These are phyloP conservation scores for Coenonympha glycerion DNA, from an alignment of 2,888 invertebrate species.

Conservation along the genomic window DNA sequence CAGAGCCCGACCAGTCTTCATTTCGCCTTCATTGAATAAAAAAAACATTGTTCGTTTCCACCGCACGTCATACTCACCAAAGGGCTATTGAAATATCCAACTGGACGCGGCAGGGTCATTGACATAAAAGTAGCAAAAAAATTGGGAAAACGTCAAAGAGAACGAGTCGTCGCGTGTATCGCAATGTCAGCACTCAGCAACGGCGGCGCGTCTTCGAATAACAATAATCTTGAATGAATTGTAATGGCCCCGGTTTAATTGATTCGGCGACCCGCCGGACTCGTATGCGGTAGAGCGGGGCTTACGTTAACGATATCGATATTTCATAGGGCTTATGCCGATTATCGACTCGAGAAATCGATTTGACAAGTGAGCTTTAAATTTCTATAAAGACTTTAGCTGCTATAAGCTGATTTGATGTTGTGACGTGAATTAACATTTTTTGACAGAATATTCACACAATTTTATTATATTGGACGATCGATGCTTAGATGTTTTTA, in stretches of 20 bases:
- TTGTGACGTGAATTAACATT: constrained; percentile 6
- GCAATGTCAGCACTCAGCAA: constrained; percentile 44
- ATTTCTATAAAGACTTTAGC: constrained; percentile 9
- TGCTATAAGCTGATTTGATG: background rate
- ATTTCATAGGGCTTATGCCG: constrained; percentile 24
- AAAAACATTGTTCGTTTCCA: constrained; percentile 11
- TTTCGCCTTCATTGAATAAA: no score
- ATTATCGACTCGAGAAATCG: constrained; percentile 20
- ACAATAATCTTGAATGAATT: constrained; percentile 71
- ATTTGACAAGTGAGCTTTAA: constrained; percentile 21
- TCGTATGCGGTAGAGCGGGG: constrained; percentile 41
- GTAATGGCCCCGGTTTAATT: constrained; percentile 64
- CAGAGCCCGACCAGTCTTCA: no score
- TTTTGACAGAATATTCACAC: no score
- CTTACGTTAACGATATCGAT: constrained; percentile 32
- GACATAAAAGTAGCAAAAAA: constrained; percentile 31
- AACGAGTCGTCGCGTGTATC: constrained; percentile 44
- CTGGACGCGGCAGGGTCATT: constrained; percentile 29
- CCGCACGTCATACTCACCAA: constrained; percentile 9
- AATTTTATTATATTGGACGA: no score
- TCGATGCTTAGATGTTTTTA: no score
- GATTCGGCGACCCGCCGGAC: constrained; percentile 50
- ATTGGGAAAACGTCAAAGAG: constrained; percentile 30
- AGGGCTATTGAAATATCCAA: constrained; percentile 25
- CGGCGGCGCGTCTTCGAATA: constrained; percentile 50